phyloP scores from a whole-genome alignment of 2,888 invertebrate species.

The Disparrhopalites patrizii region DNA sequence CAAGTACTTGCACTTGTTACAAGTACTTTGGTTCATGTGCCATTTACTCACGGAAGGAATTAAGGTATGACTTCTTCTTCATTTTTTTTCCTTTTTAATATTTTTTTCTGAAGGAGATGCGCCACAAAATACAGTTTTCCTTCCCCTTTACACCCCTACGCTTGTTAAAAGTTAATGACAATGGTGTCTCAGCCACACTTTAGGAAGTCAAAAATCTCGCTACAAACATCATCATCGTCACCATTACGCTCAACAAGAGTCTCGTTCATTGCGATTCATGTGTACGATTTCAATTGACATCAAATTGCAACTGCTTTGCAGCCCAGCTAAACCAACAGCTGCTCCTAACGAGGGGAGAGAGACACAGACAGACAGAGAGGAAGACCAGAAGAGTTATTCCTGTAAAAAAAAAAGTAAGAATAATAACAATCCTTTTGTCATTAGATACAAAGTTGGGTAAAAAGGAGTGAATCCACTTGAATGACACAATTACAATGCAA shows the following conservation, averaged over 20 bases:
- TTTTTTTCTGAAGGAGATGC: too few species aligned
- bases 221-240: too few species aligned
- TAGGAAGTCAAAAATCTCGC: slow-evolving; percentile 6
- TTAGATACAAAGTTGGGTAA: background rate
- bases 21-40: too few species aligned
- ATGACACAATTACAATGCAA: slow-evolving; percentile 21
- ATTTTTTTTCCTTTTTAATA: too few species aligned
- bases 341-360: slow-evolving; percentile 8
- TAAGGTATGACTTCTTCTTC: too few species aligned
- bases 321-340: background rate
- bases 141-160: too few species aligned
- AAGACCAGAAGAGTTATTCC: background rate
- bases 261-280: slow-evolving; percentile 1
- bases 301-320: slow-evolving; percentile 4
- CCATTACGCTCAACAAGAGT: too few species aligned
- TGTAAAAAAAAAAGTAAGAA: too few species aligned
- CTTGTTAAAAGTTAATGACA: background rate
- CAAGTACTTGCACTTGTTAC: too few species aligned
- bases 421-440: slow-evolving; percentile 18
- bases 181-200: background rate
- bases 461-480: slow-evolving; percentile 16
- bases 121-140: too few species aligned
- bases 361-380: background rate
- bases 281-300: slow-evolving; percentile 5
- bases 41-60: too few species aligned